Evolutionary conservation across 2,888 invertebrate species (phyloP).

Genomic region (Prosapia bicincta): DNA sequence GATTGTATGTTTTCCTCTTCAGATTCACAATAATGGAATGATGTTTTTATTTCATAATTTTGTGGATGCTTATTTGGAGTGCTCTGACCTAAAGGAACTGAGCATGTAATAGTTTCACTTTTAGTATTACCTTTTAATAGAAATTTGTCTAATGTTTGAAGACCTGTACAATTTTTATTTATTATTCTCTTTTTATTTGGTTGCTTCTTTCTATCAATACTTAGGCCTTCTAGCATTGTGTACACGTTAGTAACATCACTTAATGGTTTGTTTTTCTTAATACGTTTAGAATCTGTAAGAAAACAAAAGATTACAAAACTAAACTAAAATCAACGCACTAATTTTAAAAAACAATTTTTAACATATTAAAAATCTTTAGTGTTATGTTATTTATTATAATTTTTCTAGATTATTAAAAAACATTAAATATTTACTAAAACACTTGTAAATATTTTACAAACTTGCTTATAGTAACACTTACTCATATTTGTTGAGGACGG

Average conservation of each 20-base stretch:
- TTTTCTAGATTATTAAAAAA: too few species aligned
- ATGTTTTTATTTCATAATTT: slow-evolving; percentile 3
- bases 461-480: too few species aligned
- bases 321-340: too few species aligned
- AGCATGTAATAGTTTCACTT: neutral
- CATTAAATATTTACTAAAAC: too few species aligned
- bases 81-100: neutral
- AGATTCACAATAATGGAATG: slow-evolving; percentile 32
- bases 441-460: too few species aligned
- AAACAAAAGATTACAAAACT: too few species aligned
- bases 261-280: slow-evolving; percentile 33
- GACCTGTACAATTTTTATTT: slow-evolving; percentile 23
- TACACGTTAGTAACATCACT: slow-evolving; percentile 32
- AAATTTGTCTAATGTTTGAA: slow-evolving; percentile 28
- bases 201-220: slow-evolving; percentile 30
- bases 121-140: slow-evolving; percentile 1
- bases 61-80: slow-evolving; percentile 6
- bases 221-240: slow-evolving; percentile 29
- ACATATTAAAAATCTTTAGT: too few species aligned
- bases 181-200: slow-evolving; percentile 30
- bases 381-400: too few species aligned
- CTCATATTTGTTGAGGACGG: too few species aligned
- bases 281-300: slow-evolving; percentile 27
- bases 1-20: slow-evolving; percentile 28
- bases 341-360: too few species aligned